Base-by-base conservation (phyloP, 2,113 vertebrate genomes). In the Isichthys henryi region DNA sequence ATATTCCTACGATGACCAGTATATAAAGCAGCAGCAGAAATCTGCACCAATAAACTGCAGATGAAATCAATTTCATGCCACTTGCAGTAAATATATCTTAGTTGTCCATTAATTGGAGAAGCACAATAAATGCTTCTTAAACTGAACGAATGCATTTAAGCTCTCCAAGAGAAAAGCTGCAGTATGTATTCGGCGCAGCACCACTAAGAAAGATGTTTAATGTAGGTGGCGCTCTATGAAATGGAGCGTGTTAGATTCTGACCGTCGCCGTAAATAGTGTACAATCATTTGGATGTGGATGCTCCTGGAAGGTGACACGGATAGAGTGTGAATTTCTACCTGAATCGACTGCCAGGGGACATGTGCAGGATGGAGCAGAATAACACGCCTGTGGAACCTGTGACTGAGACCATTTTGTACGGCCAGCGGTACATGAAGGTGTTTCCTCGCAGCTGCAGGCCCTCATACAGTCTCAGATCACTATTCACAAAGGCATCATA, bases 81-180 rank as follows among this genome's bases (percentile, higher is more conserved):
- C 6, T 31, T 19, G 27, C 27, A 53, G 13, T 17, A 49, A 46
- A 82, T 89, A 43, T 53, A 50, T 52, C 27, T 56, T 45, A 39
- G 48, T 48, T 82, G 77, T 80, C 50, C 80, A 43, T 82, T 80
- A 31, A 82, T 89, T 80, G 31, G 17, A n/a, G 21, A 82, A 23
- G 23, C 21, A 83, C 74, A 35, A 56, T 56, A 89, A 83, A 83
- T 83, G 50, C 52, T 52, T 53, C 11, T 50, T 56, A 82, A 53
- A 19, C 8, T 7, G 58, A 74, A 43, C 23, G 17, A 50, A 88
- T 77, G 43, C 88, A 66, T 70, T 74, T 39, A 35, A 77, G 31
- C 66, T 77, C 88, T 88, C 66, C 66, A 39, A 19, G n/a, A 82
- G 88, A 89, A 50, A 74, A 83, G 31, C 74, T 35, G 43, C 23